Percentiles rank a stretch among this genome's conserved stretches.
phyloP scores from a whole-genome alignment of 35 echinoderm and acorn worm genomes.

The Eucidaris tribuloides region DNA sequence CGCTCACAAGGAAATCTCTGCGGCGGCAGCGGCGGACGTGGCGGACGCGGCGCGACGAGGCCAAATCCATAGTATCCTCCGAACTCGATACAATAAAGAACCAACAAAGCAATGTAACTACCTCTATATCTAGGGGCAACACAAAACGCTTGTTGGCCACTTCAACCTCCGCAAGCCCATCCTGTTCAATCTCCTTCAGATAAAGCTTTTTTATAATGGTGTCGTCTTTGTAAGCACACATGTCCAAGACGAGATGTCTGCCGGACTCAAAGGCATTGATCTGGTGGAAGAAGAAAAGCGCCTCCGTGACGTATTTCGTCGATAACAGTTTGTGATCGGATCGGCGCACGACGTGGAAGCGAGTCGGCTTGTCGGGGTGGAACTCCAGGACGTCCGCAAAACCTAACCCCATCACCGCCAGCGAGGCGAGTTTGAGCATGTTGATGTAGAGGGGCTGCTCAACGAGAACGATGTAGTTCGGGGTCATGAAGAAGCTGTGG shows the following conservation, averaged over 20 bases:
- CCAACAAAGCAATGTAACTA: too few species aligned
- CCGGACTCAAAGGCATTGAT: constrained; percentile 75
- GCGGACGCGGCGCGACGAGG: too few species aligned
- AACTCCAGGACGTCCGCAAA: constrained; percentile 42
- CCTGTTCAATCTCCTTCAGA: constrained; percentile 34
- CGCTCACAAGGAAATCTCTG: too few species aligned
- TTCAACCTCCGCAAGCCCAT: not conserved
- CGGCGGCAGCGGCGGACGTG: too few species aligned
- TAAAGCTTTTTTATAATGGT: constrained; percentile 64
- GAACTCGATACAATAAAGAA: too few species aligned
- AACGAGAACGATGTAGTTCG: constrained; percentile 59
- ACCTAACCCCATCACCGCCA: not conserved
- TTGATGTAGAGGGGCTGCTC: constrained; percentile 65
- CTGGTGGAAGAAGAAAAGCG: constrained; percentile 77
- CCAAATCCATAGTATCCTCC: too few species aligned
- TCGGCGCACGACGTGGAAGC: constrained; percentile 35
- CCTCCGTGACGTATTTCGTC: constrained; percentile 43
- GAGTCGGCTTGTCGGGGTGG: constrained; percentile 41
- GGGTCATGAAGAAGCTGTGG: constrained; percentile 73
- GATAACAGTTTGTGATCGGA: not conserved
- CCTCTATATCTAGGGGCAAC: constrained; percentile 44
- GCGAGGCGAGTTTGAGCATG: constrained; percentile 3
- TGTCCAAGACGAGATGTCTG: constrained; percentile 64
- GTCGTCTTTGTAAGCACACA: constrained; percentile 55
- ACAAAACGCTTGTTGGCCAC: constrained; percentile 38